Conservation (phyloP, 2,797 vertebrate species). For the Chlorospingus semifuscus region DNA sequence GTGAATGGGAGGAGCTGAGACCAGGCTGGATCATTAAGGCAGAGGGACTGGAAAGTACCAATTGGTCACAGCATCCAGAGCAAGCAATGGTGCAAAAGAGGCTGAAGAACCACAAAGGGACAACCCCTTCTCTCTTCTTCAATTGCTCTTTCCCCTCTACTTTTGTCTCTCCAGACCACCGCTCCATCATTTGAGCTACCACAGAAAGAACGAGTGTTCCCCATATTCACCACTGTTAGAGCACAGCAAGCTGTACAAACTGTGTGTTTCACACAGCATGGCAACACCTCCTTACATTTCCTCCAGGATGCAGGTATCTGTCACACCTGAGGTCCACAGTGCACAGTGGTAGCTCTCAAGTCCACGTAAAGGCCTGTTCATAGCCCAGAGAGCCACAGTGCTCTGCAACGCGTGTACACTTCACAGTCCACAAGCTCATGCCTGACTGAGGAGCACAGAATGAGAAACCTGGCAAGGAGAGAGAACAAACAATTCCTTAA, state of each 20-base stretch:
- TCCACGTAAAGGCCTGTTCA: background rate
- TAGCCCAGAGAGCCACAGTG: background rate
- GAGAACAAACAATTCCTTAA: background rate
- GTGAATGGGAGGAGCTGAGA: background rate
- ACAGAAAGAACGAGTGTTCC: rapidly evolving
- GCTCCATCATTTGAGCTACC: background rate
- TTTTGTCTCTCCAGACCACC: background rate
- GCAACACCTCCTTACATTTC: background rate
- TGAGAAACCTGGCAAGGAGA: background rate
- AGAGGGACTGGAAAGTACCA: background rate
- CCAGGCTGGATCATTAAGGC: background rate
- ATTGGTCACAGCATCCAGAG: background rate
- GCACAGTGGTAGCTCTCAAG: background rate
- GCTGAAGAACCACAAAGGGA: background rate
- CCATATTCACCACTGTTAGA: background rate
- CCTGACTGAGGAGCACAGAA: background rate
- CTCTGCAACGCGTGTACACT: background rate
- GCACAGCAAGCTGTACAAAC: background rate
- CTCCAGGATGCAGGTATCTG: background rate
- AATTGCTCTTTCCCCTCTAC: background rate
- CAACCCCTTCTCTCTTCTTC: background rate
- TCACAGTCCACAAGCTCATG: background rate
- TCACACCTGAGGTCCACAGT: background rate
- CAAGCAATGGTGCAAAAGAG: background rate
- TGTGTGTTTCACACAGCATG: background rate